phyloP scores from a whole-genome alignment of 2,888 invertebrate genomes.

The Drosophila phalerata region DNA sequence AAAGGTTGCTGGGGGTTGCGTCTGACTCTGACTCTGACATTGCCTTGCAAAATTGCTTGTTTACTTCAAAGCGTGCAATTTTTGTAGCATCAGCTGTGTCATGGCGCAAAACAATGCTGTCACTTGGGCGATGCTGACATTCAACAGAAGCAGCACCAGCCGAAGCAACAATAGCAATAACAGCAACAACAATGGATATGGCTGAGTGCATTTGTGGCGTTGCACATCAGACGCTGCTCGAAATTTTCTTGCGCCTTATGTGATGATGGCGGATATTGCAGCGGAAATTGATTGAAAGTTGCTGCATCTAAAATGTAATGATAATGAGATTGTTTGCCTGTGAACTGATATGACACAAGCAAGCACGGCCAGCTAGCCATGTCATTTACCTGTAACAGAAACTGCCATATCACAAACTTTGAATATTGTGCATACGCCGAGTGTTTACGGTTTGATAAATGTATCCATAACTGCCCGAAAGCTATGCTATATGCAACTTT shows the following conservation, averaged over 20 bases:
- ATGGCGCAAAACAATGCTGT: slow-evolving; percentile 78
- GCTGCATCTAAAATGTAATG: slow-evolving; percentile 66
- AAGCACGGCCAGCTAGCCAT: not conserved
- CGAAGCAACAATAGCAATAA: slow-evolving; percentile 38
- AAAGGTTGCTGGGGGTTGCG: slow-evolving; percentile 18
- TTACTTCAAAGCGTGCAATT: slow-evolving; percentile 78
- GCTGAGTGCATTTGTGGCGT: slow-evolving; percentile 50
- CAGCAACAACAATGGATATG: slow-evolving; percentile 36
- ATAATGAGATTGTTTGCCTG: slow-evolving; percentile 74
- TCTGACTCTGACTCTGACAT: slow-evolving; percentile 30
- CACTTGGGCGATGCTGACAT: slow-evolving; percentile 67
- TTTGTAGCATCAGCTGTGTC: slow-evolving; percentile 76
- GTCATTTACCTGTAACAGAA: slow-evolving; percentile 38
- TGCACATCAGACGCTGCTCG: slow-evolving; percentile 52
- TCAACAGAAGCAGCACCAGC: slow-evolving; percentile 34
- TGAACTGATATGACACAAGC: slow-evolving; percentile 31
- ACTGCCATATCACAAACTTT: not conserved
- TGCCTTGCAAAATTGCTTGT: slow-evolving; percentile 76
- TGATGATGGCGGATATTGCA: slow-evolving; percentile 72
- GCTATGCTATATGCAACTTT: slow-evolving; percentile 27
- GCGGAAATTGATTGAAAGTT: slow-evolving; percentile 79
- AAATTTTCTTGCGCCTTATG: slow-evolving; percentile 56
- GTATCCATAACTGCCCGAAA: not conserved
- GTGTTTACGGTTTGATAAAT: slow-evolving; percentile 55
- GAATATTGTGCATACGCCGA: slow-evolving; percentile 43